A percentile compares a stretch with the other conserved stretches of the same genome.
Conservation (phyloP, 1,140 invertebrate species). For the Eriocheir sinensis region DNA sequence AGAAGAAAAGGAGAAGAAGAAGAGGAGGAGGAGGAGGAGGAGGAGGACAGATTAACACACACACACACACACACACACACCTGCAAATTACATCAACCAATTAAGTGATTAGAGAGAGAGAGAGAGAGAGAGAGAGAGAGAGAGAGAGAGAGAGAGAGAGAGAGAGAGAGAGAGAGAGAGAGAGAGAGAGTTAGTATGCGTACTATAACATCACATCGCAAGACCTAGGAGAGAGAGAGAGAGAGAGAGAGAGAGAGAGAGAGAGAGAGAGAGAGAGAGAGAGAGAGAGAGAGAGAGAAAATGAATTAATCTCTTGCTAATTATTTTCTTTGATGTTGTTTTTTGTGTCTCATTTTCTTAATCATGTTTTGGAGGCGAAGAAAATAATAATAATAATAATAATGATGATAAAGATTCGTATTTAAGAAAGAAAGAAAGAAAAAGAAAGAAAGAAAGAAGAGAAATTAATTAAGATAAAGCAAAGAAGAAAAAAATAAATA, state of each 20-base stretch:
- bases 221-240: too few species aligned
- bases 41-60: too few species aligned
- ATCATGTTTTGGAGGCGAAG: too few species aligned
- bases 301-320: background rate
- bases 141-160: background rate
- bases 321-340: background rate
- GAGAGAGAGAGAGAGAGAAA: background rate
- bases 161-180: too few species aligned
- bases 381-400: background rate
- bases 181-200: too few species aligned
- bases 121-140: background rate
- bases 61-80: background rate
- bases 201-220: too few species aligned
- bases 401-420: background rate
- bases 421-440: background rate
- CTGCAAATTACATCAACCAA: too few species aligned
- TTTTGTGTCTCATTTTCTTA: too few species aligned
- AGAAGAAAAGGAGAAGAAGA: background rate
- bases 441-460: slow-evolving; percentile 11
- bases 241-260: too few species aligned
- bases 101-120: too few species aligned
- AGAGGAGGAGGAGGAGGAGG: background rate
- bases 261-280: background rate
- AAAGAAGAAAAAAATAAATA: slow-evolving; percentile 11
- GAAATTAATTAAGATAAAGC: background rate